Conservation (phyloP, 2,888 invertebrate genomes). For the Drosophila eohydei region DNA sequence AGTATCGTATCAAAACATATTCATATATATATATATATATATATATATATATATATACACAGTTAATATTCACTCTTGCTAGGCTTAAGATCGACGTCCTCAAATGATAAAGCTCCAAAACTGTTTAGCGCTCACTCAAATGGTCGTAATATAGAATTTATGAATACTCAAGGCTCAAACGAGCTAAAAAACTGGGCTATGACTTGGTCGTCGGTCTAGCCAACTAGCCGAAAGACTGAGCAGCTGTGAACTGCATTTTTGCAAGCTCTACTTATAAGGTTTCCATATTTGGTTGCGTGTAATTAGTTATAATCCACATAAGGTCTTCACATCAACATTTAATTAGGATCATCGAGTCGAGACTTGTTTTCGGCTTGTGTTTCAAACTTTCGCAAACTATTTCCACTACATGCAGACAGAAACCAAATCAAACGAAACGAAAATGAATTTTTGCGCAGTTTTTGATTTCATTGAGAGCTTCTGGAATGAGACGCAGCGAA, state of each 20-base stretch:
- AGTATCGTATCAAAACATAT: background rate
- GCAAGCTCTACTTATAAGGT: background rate
- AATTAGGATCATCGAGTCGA: background rate
- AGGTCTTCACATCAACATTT: background rate
- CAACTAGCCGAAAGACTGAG: background rate
- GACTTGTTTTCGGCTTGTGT: background rate
- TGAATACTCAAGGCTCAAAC: background rate
- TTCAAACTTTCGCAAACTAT: background rate
- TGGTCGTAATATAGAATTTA: background rate
- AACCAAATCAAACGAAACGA: background rate
- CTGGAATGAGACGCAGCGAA: background rate
- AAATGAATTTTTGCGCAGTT: constrained; percentile 1
- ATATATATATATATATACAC: background rate
- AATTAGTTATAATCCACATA: background rate
- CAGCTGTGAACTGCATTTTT: background rate
- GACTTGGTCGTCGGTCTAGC: background rate
- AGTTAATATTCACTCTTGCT: background rate
- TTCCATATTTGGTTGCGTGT: background rate
- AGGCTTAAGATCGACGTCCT: background rate
- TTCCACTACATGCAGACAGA: background rate
- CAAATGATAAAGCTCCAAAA: background rate
- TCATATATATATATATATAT: background rate
- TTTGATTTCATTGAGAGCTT: constrained; percentile 7
- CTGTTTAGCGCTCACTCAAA: background rate
- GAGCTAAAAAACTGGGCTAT: background rate